Base-by-base conservation (phyloP, 2,113 vertebrate species). In the Plecotus auritus region DNA sequence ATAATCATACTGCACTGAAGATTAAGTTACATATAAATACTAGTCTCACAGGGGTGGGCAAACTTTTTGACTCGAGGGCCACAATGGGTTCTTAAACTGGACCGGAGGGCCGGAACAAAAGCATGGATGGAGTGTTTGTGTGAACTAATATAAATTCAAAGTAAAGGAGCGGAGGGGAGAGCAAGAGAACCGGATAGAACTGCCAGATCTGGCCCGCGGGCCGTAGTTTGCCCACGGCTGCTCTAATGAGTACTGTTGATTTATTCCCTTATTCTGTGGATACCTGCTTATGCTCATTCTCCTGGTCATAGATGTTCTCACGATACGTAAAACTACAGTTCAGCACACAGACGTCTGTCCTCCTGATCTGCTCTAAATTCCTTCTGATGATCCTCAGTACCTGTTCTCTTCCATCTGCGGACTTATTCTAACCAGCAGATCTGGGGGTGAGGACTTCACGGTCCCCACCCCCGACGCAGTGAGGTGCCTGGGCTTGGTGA, bases 401-500 rank as follows among this genome's bases (percentile, higher is more conserved):
- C 54, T 37, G 73, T 85, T 37, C 67, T 77, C 9, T 64, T 82
- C 49, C 0, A 0, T 16, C 30, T 9, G 2, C 23, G 42, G 2
- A 72, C 40, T 30, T 35, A 26, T 18, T 85, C 67, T 69, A 30
- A 73, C 49, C 16, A 59, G 56, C 12, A 74, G 37, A 37, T 9
- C 1, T 56, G 54, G 64, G 4, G 3, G 1, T 30, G 35, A 54
- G 22, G 61, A 22, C 30, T 18, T 11, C 30, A 23, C 0, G 0
- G 45, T 30, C 23, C 56, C n/a, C 23, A 5, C 20, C 6, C 30
- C 28, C 6, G 51, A 42, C 8, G 8, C 1, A 42, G 32, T 1
- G 1, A 85, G 47, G 49, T 32, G 77, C 42, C 28, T 51, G 30
- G 1, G 2, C 49, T 54, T 72, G 30, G 47, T 32, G 47, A 82